phyloP scores from a whole-genome alignment of 2,888 invertebrate species.

The Axea sp. region DNA sequence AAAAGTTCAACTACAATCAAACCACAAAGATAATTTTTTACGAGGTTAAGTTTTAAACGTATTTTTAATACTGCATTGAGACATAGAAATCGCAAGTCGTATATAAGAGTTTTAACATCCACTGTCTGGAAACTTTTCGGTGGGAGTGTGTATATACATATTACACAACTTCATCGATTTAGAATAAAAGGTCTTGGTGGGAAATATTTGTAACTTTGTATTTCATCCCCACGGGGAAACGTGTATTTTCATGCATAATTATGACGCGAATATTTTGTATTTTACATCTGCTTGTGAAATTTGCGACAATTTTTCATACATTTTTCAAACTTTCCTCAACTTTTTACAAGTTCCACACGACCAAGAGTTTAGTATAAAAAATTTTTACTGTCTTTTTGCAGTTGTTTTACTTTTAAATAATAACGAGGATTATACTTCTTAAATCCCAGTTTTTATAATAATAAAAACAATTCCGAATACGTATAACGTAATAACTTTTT shows the following conservation, averaged over 20 bases:
- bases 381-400: conserved; percentile 1
- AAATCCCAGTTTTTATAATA: no score
- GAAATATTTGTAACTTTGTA: conserved; percentile 40
- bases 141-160: conserved; percentile 29
- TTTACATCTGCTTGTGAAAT: conserved; percentile 22
- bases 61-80: conserved; percentile 44
- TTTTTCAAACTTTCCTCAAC: conserved; percentile 10
- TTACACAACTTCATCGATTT: conserved; percentile 38
- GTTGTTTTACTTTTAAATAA: conserved; percentile 16
- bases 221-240: conserved; percentile 8
- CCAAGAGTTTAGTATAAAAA: conserved; percentile 4
- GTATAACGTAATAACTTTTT: no score
- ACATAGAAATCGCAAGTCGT: conserved; percentile 49
- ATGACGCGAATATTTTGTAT: conserved; percentile 34
- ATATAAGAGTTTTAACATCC: conserved; percentile 58
- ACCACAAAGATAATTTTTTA: conserved; percentile 40
- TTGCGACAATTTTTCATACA: conserved; percentile 28
- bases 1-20: conserved; percentile 26
- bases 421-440: neutral
- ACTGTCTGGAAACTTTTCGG: conserved; percentile 57
- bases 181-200: conserved; percentile 21
- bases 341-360: conserved; percentile 19
- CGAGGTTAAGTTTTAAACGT: conserved; percentile 33
- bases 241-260: conserved; percentile 39
- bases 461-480: no score